These are phyloP conservation scores for Gasterosteus aculeatus DNA, from an alignment of 2,113 vertebrate genomes.

Conservation along the genomic window DNA sequence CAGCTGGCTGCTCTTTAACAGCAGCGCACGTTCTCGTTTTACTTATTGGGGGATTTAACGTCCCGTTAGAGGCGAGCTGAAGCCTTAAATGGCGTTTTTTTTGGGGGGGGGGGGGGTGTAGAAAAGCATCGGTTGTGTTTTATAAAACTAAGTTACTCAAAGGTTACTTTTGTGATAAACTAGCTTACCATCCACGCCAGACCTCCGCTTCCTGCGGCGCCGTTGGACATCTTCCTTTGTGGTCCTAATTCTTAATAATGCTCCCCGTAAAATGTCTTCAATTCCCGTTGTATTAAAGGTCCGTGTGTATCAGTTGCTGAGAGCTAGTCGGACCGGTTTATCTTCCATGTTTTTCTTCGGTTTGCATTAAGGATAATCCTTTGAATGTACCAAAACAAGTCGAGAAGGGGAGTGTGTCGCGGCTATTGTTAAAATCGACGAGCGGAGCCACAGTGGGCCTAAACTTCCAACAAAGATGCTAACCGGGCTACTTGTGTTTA, in stretches of 20 bases:
- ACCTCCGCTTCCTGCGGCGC: conserved; percentile 84
- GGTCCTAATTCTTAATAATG: conserved; percentile 52
- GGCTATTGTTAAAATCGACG: conserved; percentile 85
- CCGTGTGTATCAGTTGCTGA: conserved; percentile 60
- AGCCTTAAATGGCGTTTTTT: too few species aligned
- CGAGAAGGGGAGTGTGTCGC: conserved; percentile 45
- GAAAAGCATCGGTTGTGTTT: too few species aligned
- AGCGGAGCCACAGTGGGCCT: conserved; percentile 75
- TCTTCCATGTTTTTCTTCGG: conserved; percentile 43
- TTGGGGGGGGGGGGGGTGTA: too few species aligned
- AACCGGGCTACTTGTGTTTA: conserved; percentile 53
- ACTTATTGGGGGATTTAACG: background rate
- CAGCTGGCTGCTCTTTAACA: background rate
- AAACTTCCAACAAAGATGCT: conserved; percentile 77
- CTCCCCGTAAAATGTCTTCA: conserved; percentile 47
- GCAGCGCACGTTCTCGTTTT: background rate
- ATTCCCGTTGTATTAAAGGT: conserved; percentile 45
- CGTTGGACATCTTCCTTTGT: conserved; percentile 93
- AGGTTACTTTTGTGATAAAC: background rate
- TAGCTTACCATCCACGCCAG: conserved; percentile 88
- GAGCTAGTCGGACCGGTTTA: conserved; percentile 23
- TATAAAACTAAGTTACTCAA: background rate
- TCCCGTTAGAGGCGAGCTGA: background rate
- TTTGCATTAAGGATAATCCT: conserved; percentile 3
- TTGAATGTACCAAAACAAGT: conserved; percentile 49